Conservation (phyloP, 2,113 vertebrate species). For the Patagioenas fasciata region DNA sequence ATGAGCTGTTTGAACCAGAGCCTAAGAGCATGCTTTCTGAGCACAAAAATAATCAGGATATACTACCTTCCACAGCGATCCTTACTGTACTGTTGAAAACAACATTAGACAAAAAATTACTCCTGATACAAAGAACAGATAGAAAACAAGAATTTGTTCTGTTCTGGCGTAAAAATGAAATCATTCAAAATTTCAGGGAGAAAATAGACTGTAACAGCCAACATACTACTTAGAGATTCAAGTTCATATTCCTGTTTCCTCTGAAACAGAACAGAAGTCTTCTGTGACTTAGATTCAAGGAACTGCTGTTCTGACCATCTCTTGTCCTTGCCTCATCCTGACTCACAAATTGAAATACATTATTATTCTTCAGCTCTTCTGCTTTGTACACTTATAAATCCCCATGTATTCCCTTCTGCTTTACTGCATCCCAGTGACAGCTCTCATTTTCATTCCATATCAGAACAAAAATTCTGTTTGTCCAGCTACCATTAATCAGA, state of each 20-base stretch:
- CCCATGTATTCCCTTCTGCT: neutral
- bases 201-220: neutral
- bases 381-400: neutral
- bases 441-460: neutral
- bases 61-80: neutral
- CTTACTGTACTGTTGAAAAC: neutral
- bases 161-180: neutral
- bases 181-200: neutral
- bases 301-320: neutral
- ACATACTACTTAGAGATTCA: neutral
- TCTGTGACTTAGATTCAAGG: neutral
- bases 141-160: neutral
- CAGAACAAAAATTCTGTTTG: slow-evolving; percentile 5
- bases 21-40: neutral
- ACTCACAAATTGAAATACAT: neutral
- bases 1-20: neutral
- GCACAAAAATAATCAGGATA: neutral
- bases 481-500: neutral
- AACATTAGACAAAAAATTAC: neutral
- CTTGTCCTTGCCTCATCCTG: neutral
- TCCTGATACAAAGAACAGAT: neutral
- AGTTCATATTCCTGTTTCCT: neutral
- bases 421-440: neutral
- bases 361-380: neutral
- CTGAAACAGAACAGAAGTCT: neutral